Evolutionary conservation across 2,888 invertebrate species (phyloP), one percentile per base, ranked within the genome.

Genomic region (Dynastes hyllus): DNA sequence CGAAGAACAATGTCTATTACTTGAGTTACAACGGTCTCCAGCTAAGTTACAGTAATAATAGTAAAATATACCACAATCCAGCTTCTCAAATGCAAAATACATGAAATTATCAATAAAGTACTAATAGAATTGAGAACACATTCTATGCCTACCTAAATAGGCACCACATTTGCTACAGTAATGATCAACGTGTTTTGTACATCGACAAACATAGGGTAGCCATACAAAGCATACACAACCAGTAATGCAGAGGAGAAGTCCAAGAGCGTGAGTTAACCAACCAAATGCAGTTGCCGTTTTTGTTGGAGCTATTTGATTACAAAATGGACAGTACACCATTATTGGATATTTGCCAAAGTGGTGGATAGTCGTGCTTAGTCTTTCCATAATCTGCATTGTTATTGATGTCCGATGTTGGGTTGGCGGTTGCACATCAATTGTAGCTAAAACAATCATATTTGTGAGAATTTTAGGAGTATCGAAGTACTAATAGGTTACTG

Each of bases 101-200:
- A 45, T 45, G 0, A 0, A 8, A 8, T 8, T 45, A 45, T 8
- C 8, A 11, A 45, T 45, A 45, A 45, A 45, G 8, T 11, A 11
- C 45, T 45, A 37, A 37, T 37, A 45, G 11, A 45, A 45, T 45
- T 8, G 45, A 45, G 22, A n/a, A 61, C 22, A 61, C 9, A 22
- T 61, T 27, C 22, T 61, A 6, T 29, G 61, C 9, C 61, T 61
- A 22, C 61, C 61, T 22, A 61, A 22, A 27, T 61, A 65, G 9
- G 29, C n/a, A 32, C 29, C 32, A 32, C 65, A 65, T 27, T 65
- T 65, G 9, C 32, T 29, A 37, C 65, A 65, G 32, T 65, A 32
- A 32, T 65, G 65, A 11, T 65, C 32, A n/a, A 37, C 29, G n/a
- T 65, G 27, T 65, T 65, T 65, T 11, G 32, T 29, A 29, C 65